Conservation (phyloP, 1,140 invertebrate genomes). For the Magallana ariakensis region DNA sequence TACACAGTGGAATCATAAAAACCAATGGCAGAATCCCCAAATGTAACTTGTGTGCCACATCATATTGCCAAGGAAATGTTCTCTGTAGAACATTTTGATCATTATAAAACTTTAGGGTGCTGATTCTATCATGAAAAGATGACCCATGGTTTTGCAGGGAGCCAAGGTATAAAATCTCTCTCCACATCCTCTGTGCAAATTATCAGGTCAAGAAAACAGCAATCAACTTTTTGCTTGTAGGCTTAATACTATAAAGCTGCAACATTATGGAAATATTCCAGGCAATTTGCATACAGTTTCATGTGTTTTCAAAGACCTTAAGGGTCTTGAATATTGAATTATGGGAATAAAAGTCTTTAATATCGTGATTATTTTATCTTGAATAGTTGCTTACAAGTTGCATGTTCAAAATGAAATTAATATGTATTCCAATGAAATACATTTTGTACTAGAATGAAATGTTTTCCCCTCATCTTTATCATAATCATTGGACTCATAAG, state of each 20-base stretch:
- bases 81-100: slow-evolving; percentile 1
- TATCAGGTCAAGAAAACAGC: not conserved
- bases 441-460: too few species aligned
- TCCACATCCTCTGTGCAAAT: not conserved
- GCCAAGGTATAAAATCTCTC: not conserved
- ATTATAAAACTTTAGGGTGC: not conserved
- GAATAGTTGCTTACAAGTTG: too few species aligned
- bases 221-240: not conserved
- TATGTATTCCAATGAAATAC: too few species aligned
- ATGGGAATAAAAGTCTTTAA: too few species aligned
- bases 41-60: not conserved
- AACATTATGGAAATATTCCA: not conserved
- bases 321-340: too few species aligned
- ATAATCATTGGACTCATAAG: too few species aligned
- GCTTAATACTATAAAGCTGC: not conserved
- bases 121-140: slow-evolving; percentile 21
- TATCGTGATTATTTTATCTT: too few species aligned
- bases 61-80: not conserved
- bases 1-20: slow-evolving; percentile 1
- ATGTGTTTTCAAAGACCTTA: not conserved
- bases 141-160: not conserved
- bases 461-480: too few species aligned
- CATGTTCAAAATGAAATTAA: too few species aligned
- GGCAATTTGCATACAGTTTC: slow-evolving; percentile 10
- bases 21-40: not conserved